A percentile compares a stretch with the other conserved stretches of the same genome.
phyloP scores from a whole-genome alignment of 2,797 vertebrate species.

The Arctocebus calabarensis region DNA sequence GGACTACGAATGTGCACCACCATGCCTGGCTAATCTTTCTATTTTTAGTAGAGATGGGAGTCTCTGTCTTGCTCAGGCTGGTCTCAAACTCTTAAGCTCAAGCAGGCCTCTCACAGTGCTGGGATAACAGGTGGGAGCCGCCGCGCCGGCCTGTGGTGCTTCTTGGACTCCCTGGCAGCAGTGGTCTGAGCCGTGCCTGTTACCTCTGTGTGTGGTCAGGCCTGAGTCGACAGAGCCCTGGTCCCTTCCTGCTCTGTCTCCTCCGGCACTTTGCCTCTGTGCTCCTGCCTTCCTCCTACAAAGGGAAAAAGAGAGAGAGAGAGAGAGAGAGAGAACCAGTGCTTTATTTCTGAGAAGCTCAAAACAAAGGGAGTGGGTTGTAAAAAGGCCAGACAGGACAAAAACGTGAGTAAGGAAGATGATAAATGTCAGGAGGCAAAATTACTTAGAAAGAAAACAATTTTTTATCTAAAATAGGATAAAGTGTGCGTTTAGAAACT shows the following conservation, averaged over 20 bases:
- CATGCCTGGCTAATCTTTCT: not conserved
- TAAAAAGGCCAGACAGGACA: not conserved
- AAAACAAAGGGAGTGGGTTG: not conserved
- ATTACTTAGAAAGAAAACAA: constrained; percentile 13
- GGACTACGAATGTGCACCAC: not conserved
- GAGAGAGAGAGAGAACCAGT: not conserved
- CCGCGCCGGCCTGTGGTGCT: not conserved
- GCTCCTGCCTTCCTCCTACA: not conserved
- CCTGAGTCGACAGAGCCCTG: not conserved
- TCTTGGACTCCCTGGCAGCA: not conserved
- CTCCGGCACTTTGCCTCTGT: not conserved
- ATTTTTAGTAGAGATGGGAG: not conserved
- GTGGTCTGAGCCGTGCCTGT: not conserved
- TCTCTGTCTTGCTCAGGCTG: not conserved
- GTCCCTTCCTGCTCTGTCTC: not conserved
- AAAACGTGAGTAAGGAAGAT: not conserved
- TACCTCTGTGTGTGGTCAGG: not conserved
- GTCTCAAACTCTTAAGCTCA: too few species aligned
- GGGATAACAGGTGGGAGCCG: not conserved
- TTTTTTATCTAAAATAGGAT: constrained; percentile 30
- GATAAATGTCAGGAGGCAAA: not conserved
- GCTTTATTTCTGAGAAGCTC: not conserved
- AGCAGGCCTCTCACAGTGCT: not conserved
- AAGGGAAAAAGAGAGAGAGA: not conserved
- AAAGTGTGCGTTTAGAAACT: constrained; percentile 19